These are phyloP conservation scores for Ornithoptera alexandrae DNA, from an alignment of 2,888 invertebrate genomes.

Conservation along the genomic window DNA sequence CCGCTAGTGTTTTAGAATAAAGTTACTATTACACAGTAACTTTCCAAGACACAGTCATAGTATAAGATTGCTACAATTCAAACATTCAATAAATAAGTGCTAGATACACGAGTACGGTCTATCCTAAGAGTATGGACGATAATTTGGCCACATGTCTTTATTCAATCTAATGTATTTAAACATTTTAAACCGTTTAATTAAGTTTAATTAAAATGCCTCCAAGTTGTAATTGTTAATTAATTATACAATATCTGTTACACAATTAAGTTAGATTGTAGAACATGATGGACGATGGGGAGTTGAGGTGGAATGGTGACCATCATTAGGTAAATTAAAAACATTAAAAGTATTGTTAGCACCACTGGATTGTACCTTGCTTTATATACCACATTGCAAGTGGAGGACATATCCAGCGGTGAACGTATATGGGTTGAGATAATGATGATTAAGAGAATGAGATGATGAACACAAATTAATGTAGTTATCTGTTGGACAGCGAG, in stretches of 20 bases:
- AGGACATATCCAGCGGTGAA: no score
- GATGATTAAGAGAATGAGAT: no score
- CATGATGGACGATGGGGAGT: no score
- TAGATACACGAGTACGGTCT: constrained; percentile 35
- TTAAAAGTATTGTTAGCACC: no score
- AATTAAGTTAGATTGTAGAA: background rate
- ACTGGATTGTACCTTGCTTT: no score
- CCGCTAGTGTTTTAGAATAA: constrained; percentile 11
- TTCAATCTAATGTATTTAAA: constrained; percentile 22
- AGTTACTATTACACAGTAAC: constrained; percentile 25
- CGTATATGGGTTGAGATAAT: no score
- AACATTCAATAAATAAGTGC: constrained; percentile 32
- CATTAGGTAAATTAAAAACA: no score
- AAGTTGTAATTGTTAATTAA: background rate
- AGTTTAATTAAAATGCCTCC: constrained; percentile 14
- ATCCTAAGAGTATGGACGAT: constrained; percentile 62
- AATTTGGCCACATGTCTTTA: constrained; percentile 76
- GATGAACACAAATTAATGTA: no score
- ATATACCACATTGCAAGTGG: no score
- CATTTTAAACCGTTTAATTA: constrained; percentile 9
- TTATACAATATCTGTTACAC: background rate
- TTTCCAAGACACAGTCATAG: constrained; percentile 16
- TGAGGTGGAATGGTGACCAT: no score
- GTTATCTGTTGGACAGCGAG: no score
- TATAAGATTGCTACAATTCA: constrained; percentile 10